phyloP scores from a whole-genome alignment of 2,797 vertebrate species.

The Chaetodon trifasciatus region DNA sequence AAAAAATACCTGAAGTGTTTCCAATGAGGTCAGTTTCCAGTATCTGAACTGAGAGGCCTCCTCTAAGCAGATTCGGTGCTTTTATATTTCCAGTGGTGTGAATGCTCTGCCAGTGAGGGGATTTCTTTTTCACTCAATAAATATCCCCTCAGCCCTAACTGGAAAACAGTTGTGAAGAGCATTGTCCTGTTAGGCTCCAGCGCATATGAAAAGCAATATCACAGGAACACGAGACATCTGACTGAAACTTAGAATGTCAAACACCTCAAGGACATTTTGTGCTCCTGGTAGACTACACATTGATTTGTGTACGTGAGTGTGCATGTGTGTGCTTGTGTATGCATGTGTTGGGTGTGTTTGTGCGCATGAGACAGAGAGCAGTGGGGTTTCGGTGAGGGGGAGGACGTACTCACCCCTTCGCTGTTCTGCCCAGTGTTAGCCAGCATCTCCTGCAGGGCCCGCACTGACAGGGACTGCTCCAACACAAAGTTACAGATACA shows the following conservation, averaged over 20 bases:
- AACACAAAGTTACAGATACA: conserved; percentile 97
- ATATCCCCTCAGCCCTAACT: conserved; percentile 3
- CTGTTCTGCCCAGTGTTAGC: conserved; percentile 90
- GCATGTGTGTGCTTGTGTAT: conserved; percentile 8
- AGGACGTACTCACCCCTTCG: conserved; percentile 92
- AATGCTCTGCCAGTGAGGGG: conserved; percentile 4
- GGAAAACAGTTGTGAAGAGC: conserved; percentile 11
- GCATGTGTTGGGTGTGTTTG: conserved; percentile 8
- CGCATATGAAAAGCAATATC: conserved; percentile 1
- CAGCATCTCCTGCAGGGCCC: conserved; percentile 98
- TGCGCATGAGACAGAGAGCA: neutral
- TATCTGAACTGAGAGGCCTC: conserved; percentile 10
- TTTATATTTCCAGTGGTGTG: conserved; percentile 7
- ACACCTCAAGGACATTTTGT: conserved; percentile 21
- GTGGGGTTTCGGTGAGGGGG: neutral
- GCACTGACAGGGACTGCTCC: conserved; percentile 97
- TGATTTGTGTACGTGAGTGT: conserved; percentile 23
- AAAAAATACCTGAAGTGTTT: conserved; percentile 24
- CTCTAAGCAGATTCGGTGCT: conserved; percentile 14
- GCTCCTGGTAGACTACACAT: neutral
- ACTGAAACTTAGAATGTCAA: conserved; percentile 1
- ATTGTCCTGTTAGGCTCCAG: neutral
- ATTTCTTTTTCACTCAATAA: conserved; percentile 28
- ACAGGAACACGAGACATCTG: neutral
- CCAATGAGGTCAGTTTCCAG: conserved; percentile 16